Percentiles rank a stretch among this genome's conserved stretches.
phyloP scores from a whole-genome alignment of 2,888 invertebrate genomes.

The Limnephilus auricula region DNA sequence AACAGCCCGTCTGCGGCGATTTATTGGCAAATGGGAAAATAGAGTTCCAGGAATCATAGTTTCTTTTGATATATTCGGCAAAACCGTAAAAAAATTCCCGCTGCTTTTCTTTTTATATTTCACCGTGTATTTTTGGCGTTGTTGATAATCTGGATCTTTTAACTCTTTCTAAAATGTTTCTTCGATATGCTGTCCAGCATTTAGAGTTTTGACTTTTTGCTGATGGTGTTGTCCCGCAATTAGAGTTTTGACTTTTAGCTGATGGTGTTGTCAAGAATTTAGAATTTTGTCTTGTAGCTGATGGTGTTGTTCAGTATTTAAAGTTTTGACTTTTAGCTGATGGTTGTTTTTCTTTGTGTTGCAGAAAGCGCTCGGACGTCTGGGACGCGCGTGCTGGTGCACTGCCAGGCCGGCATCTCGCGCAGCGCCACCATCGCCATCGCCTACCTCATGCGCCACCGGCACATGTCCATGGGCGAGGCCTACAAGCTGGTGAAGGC shows the following conservation, averaged over 20 bases:
- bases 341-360: constrained; percentile 28
- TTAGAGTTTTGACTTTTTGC: too few relatives aligned
- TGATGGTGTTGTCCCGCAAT: too few relatives aligned
- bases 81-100: neutral
- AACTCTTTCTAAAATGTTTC: neutral
- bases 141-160: neutral
- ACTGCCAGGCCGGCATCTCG: constrained; percentile 97
- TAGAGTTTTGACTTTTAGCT: neutral
- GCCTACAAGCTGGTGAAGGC: constrained; percentile 92
- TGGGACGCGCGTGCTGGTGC: constrained; percentile 84
- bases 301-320: neutral
- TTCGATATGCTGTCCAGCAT: neutral
- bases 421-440: constrained; percentile 96
- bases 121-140: neutral
- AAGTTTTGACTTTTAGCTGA: neutral
- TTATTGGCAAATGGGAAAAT: neutral
- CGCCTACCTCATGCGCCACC: constrained; percentile 95
- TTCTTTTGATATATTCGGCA: neutral
- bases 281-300: too few relatives aligned
- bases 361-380: constrained; percentile 65
- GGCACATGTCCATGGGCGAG: constrained; percentile 88
- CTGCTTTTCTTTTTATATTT: neutral
- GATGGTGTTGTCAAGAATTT: neutral
- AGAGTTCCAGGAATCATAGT: constrained; percentile 20
- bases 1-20: constrained; percentile 10